Conservation (phyloP, 2,113 vertebrate species). For the Paradoxurus hermaphroditus region DNA sequence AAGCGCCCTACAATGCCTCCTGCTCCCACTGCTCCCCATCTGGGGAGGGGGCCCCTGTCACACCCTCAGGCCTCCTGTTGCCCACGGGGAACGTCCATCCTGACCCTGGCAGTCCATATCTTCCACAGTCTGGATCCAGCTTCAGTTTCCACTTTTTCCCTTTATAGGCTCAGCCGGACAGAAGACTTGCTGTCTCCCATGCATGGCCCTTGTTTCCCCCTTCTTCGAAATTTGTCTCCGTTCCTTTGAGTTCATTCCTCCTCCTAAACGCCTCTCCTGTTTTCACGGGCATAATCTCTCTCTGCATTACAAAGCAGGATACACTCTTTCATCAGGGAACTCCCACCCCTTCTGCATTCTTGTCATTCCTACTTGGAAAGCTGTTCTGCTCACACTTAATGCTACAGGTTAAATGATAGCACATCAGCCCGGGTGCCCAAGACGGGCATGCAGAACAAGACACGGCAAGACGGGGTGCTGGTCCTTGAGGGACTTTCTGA, state of each 20-base stretch:
- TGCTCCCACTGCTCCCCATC: background rate
- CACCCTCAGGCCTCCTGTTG: background rate
- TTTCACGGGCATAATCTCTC: background rate
- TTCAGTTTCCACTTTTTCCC: background rate
- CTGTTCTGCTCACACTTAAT: background rate
- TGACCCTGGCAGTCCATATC: background rate
- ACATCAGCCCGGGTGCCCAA: background rate
- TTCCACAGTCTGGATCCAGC: background rate
- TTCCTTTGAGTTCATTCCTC: background rate
- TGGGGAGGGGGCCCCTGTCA: accelerated
- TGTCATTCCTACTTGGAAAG: background rate
- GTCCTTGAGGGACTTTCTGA: background rate
- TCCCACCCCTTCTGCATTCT: background rate
- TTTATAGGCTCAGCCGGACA: background rate
- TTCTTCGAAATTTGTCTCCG: background rate
- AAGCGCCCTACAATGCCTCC: background rate
- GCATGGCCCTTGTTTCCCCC: background rate
- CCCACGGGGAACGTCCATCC: background rate
- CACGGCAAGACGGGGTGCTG: background rate
- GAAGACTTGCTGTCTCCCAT: background rate
- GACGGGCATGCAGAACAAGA: too few relatives aligned
- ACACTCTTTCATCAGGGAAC: background rate
- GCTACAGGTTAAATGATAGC: background rate
- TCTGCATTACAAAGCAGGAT: background rate
- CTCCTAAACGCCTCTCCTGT: background rate